Base-by-base conservation (phyloP, 2,888 invertebrate genomes). In the Sinohyriopsis cumingii region DNA sequence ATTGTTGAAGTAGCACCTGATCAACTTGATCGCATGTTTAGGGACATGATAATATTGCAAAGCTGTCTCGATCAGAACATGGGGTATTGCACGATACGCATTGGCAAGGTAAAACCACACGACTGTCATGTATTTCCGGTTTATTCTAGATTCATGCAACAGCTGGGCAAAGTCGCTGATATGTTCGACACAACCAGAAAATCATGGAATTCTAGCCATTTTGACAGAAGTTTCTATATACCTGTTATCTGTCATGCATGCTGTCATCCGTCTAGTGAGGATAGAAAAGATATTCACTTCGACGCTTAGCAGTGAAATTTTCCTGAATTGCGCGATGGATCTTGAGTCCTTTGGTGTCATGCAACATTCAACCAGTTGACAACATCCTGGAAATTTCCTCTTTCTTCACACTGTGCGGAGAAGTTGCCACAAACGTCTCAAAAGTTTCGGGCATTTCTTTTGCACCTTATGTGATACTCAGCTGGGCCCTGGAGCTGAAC, bases 291-390 rank as follows among this genome's bases (percentile, higher is more conserved):
- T 67, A 28, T 71, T 72, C 25, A 72, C 68, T 63, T 76, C 56
- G 7, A 72, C 65, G 63, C 67, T 78, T 5, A 76, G 65, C n/a
- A 74, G 61, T 7, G 74, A 78, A n/a, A 75, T 71, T 25, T 71
- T 73, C 56, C 68, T 67, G 57, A 75, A 75, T 25, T 74, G 72
- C 25, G 57, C 59, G 25, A 72, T 64, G 1, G 59, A 69, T 62
- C 67, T 59, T 5, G 72, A 53, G 55, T 72, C 67, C 54, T 75
- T 75, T 20, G 73, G 73, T 33, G 64, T 57, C 25, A 63, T 63
- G 54, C 70, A 75, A 1, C 66, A 59, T 22, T 63, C 68, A 62
- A 59, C 65, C 19, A 56, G 55, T 59, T 67, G 33, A 69, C 67
- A 33, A 33, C 9, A 33, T 9, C 9, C 33, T 33, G 6, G 7